phyloP scores from a whole-genome alignment of 2,797 vertebrate species.

The Anolis apletophallus region DNA sequence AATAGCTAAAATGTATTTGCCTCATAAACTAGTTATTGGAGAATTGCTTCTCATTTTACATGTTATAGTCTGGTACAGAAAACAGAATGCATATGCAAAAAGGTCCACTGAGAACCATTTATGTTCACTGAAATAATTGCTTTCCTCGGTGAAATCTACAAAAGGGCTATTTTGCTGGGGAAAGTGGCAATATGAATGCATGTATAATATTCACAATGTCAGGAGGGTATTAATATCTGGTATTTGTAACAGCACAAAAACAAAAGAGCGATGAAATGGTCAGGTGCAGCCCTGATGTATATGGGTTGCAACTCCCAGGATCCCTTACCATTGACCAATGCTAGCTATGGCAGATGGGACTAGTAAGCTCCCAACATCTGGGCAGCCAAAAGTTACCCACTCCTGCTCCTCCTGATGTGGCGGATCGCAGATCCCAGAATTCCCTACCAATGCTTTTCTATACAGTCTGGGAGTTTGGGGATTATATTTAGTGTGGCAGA shows the following conservation, averaged over 20 bases:
- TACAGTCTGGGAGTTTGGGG: too few species aligned
- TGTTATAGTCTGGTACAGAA: neutral
- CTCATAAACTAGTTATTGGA: neutral
- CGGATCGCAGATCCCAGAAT: neutral
- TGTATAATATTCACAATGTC: neutral
- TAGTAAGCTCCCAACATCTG: neutral
- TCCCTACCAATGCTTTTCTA: neutral
- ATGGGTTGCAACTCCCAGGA: too few species aligned
- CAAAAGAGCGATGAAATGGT: neutral
- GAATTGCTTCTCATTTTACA: neutral
- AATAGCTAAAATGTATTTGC: neutral
- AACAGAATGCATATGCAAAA: neutral
- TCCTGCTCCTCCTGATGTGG: neutral
- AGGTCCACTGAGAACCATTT: neutral
- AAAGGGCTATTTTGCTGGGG: too few species aligned
- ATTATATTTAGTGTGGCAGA: too few species aligned
- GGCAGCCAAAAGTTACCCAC: neutral
- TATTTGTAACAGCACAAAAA: neutral
- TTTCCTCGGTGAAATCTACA: neutral
- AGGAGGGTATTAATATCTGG: neutral
- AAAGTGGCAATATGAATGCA: neutral
- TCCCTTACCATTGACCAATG: too few species aligned
- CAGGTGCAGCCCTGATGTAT: too few species aligned
- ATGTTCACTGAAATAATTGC: neutral
- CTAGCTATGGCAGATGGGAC: too few species aligned